Base-by-base conservation (phyloP, 1,140 invertebrate genomes). In the Heliconius hewitsoni region DNA sequence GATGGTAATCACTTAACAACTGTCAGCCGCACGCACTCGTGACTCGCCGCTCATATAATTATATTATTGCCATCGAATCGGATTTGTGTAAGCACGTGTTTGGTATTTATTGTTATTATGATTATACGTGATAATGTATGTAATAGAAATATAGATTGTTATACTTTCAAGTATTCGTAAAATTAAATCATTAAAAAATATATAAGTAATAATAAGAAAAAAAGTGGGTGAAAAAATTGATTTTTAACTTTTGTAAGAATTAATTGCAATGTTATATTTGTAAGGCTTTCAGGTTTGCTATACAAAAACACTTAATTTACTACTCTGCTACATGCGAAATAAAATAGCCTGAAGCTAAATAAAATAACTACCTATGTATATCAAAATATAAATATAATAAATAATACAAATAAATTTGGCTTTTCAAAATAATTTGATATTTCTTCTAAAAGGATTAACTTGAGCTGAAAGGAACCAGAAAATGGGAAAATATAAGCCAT, bases 401-500 rank as follows among this genome's bases (percentile, higher is more conserved):
- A 30, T 23, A 11, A 30, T 23, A 60, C 23, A 66, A 13, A 23
- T 66, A 13, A 66, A 23, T 57, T 9, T 57, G 55, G 19, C 55
- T 30, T 66, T 66, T 27, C 60, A 9, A 30, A 66, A 66, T 30
- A 27, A 66, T 66, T 66, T 66, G 9, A 27, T 30, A 66, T 52
- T 74, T 52, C 50, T 16, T 55, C 2, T 75, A 11, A 74, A 74
- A 74, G 30, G 73, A 39, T 55, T 75, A 66, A 57, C 55, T 75
- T 39, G 34, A 13, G 23, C 11, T 75, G 55, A 66, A 75, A 60
- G 8, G 74, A 75, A 55, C n/a, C 55, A 27, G 52, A 60, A 75
- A 75, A 75, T 75, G 74, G 74, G 60, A 75, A 75, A 75, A 75
- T 75, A 66, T 75, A 75, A 75, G 74, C 55, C 55, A n/a, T 23